These are phyloP conservation scores for Sebastes fasciatus DNA, from an alignment of 2,113 vertebrate genomes.

Conservation along the genomic window DNA sequence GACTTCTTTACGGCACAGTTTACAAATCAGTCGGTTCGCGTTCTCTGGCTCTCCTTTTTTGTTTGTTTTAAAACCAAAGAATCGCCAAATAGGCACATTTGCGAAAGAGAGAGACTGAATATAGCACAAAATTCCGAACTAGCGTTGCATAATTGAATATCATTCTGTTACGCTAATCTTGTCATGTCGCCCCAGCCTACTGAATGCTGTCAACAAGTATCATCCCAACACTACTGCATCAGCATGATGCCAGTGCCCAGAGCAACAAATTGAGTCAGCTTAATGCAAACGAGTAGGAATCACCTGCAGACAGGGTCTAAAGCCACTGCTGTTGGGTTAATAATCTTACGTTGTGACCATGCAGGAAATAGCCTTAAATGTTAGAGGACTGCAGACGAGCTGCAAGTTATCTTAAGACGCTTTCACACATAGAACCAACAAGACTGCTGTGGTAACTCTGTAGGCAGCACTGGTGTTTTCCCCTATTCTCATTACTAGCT, in stretches of 20 bases:
- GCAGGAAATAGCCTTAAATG: background rate
- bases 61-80: too few relatives aligned
- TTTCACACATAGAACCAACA: slow-evolving; percentile 34
- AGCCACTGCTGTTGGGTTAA: background rate
- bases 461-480: background rate
- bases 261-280: background rate
- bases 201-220: background rate
- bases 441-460: background rate
- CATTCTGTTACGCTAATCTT: too few relatives aligned
- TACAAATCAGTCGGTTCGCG: too few relatives aligned
- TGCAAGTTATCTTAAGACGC: background rate
- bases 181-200: too few relatives aligned
- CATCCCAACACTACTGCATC: background rate
- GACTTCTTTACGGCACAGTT: too few relatives aligned
- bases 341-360: background rate
- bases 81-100: too few relatives aligned
- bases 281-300: background rate
- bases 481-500: background rate
- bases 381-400: background rate
- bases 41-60: too few relatives aligned
- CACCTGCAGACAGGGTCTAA: background rate
- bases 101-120: too few relatives aligned
- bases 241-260: background rate
- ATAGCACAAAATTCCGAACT: too few relatives aligned
- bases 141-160: too few relatives aligned